Base-by-base conservation (phyloP, 2,113 vertebrate species). In the Lycocorax pyrrhopterus region DNA sequence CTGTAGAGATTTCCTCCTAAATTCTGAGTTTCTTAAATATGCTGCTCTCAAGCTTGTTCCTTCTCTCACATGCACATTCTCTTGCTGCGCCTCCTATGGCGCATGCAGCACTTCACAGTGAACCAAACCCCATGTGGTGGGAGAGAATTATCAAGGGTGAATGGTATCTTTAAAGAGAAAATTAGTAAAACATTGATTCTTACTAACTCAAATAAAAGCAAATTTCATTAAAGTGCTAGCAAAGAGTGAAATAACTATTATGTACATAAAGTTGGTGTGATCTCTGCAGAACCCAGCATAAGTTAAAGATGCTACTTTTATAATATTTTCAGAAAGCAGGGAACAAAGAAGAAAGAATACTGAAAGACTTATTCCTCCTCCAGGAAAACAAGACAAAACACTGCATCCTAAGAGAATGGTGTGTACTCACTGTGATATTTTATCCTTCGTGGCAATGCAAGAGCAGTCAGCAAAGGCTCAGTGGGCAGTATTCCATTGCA, bases 171-270 rank as follows among this genome's bases (percentile, higher is more conserved):
- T 85, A 93, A 94, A 92, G 41, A 87, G 55, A 35, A 92, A 82
- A 96, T 96, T 92, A 81, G 37, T 67, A 87, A 92, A 97, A 75
- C 56, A 72, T 66, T 84, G 23, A 52, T 92, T 95, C 76, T 81
- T 77, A 68, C 86, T 87, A 89, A 72, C 21, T 78, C 43, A 85
- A 90, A 93, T 86, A 92, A 84, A 94, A 92, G 23, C 30, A 81
- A 58, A 78, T 84, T 93, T 86, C 76, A 60, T 68, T 17, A 86
- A 92, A 44, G 23, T 1, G 0, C 43, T 44, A 81, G 33, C 27
- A 49, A 88, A 84, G 60, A 72, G 56, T 44, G 64, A 72, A 86
- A 69, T 56, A 93, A 33, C 29, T 39, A 22, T 53, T 89, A 72
- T 11, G 18, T 81, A 90, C 56, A 92, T 23, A 90, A 74, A 87